These are phyloP conservation scores for Epicauta chinensis DNA, from an alignment of 1,140 invertebrate genomes.

Conservation along the genomic window DNA sequence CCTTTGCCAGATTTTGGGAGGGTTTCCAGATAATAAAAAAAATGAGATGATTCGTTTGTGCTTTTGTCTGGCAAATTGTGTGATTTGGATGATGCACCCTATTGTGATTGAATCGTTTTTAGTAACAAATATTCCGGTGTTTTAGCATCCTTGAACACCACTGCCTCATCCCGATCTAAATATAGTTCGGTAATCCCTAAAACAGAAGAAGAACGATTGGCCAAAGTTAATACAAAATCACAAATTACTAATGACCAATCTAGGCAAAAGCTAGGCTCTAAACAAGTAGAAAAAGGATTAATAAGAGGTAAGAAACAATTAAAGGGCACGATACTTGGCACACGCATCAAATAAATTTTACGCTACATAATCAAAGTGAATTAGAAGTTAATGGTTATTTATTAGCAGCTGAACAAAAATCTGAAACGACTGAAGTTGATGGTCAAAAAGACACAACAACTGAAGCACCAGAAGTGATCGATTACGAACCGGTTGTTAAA, in stretches of 20 bases:
- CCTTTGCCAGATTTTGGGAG: not conserved
- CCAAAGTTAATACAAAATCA: constrained; percentile 40
- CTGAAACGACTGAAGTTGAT: constrained; percentile 21
- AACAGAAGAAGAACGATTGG: constrained; percentile 41
- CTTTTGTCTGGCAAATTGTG: constrained; percentile 1
- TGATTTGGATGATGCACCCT: constrained; percentile 10
- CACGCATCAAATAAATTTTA: constrained; percentile 26
- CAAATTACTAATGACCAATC: constrained; percentile 32
- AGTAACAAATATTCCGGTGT: constrained; percentile 39
- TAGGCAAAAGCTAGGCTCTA: constrained; percentile 33
- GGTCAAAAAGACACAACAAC: constrained; percentile 10
- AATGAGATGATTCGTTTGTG: not conserved
- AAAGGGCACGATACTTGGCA: constrained; percentile 39
- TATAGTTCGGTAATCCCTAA: constrained; percentile 41
- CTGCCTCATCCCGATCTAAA: constrained; percentile 44
- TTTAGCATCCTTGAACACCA: constrained; percentile 45
- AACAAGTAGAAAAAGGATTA: constrained; percentile 35
- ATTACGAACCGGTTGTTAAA: constrained; percentile 70
- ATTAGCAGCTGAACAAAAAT: constrained; percentile 28
- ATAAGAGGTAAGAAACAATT: constrained; percentile 34
- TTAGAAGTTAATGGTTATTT: constrained; percentile 1
- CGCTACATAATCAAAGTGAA: constrained; percentile 6
- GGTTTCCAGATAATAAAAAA: too few species aligned
- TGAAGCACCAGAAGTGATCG: constrained; percentile 42
- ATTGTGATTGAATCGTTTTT: constrained; percentile 16